Evolutionary conservation across 2,888 invertebrate genomes (phyloP).

Genomic region (Mechanitis messenoides): DNA sequence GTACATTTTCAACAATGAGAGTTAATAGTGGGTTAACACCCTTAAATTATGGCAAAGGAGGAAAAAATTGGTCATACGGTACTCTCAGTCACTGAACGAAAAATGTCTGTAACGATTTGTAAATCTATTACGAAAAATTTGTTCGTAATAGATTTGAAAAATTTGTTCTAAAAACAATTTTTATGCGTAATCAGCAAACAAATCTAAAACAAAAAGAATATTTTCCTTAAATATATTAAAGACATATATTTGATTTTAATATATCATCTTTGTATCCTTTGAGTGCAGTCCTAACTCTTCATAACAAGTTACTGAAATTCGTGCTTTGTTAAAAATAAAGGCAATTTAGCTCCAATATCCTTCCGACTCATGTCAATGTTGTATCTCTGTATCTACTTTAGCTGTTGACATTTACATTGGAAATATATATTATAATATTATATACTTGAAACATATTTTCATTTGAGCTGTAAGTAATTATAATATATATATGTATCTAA

Average conservation of each 20-base stretch:
- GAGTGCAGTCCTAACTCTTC: slow-evolving; percentile 34
- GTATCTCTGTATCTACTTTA: slow-evolving; percentile 21
- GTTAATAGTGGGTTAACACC: no score
- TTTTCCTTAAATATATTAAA: slow-evolving; percentile 7
- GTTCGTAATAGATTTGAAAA: no score
- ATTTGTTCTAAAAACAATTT: no score
- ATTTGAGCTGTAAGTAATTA: no score
- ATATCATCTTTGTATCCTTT: slow-evolving; percentile 26
- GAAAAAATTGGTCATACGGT: no score
- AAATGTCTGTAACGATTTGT: no score
- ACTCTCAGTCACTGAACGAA: no score
- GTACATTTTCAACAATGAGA: no score
- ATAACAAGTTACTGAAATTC: slow-evolving; percentile 39
- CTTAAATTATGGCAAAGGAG: no score
- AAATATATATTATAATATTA: background rate
- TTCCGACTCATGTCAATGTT: slow-evolving; percentile 19
- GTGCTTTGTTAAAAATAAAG: slow-evolving; percentile 42
- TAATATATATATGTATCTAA: no score
- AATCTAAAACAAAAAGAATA: background rate
- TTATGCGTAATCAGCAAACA: no score
- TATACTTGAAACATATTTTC: background rate
- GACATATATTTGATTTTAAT: slow-evolving; percentile 17
- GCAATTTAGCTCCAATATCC: slow-evolving; percentile 33
- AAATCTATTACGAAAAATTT: no score
- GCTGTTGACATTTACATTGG: slow-evolving; percentile 6